Base-by-base conservation (phyloP, 2,113 vertebrate genomes). In the Forbesichthys agassizii region DNA sequence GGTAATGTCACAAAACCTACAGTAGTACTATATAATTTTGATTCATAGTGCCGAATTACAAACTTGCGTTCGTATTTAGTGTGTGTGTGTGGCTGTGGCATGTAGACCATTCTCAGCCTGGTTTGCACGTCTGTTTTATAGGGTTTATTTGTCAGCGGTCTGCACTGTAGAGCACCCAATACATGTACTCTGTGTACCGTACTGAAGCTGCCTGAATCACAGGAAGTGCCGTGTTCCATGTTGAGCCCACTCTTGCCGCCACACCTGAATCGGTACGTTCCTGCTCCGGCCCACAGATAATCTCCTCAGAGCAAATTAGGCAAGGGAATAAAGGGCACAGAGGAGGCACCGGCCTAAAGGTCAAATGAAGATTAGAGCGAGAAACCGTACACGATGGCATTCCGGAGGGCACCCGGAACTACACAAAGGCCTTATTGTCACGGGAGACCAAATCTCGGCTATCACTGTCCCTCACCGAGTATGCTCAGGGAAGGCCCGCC, bases 401-500 rank as follows among this genome's bases (percentile, higher is more conserved):
- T 77, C 67, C 75, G 84, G 81, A 87, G 82, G 84, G 84, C 84
- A 88, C 83, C 84, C 84, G 78, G 81, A 83, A 84, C 79, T 67
- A 62, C 84, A 92, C 90, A 91, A 92, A 90, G 89, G 85, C 77
- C 66, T 84, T 79, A 86, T 92, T 93, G 88, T 92, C 75, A 86
- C 71, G 53, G 72, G 77, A 79, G 63, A 49, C 80, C 64, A 72
- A 9, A 0, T 62, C 71, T 68, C 68, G 74, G 27, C 27, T 27
- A 27, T 27, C 54, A 33, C 64, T 51, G 67, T 16, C 68, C 65
- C 64, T 18, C 61, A 13, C 11, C n/a, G 1, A 53, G 12, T 20
- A 63, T 56, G 56, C 46, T 52, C 73, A 76, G 69, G 74, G 64
- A 52, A 83, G 84, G 86, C 73, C 52, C 87, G 86, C 90, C 92